phyloP scores from a whole-genome alignment of 2,888 invertebrate species.

The Barypeithes pellucidus region DNA sequence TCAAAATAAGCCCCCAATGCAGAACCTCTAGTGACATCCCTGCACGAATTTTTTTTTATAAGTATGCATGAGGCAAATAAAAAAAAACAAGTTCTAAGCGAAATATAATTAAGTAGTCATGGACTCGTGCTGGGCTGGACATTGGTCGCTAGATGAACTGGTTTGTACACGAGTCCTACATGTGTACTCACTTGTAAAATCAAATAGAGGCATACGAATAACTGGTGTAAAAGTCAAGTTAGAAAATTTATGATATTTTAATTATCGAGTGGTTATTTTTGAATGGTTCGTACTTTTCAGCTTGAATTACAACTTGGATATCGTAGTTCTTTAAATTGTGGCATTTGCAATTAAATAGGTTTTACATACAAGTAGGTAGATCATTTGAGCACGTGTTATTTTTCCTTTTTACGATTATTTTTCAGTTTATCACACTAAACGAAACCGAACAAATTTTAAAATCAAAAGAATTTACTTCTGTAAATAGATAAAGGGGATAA shows the following conservation, averaged over 20 bases:
- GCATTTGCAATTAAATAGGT: too few species aligned
- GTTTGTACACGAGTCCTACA: constrained; percentile 55
- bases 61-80: constrained; percentile 19
- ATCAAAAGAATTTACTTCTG: too few species aligned
- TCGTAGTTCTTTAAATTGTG: too few species aligned
- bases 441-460: too few species aligned
- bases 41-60: too few species aligned
- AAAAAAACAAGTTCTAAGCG: constrained; percentile 54
- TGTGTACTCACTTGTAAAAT: constrained; percentile 61
- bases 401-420: too few species aligned
- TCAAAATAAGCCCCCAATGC: too few species aligned
- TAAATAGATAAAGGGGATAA: too few species aligned
- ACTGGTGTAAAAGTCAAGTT: constrained; percentile 45
- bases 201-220: constrained; percentile 48
- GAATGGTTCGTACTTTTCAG: not conserved
- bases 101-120: constrained; percentile 61
- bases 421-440: too few species aligned
- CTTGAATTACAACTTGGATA: not conserved
- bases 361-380: too few species aligned
- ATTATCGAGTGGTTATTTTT: constrained; percentile 33
- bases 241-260: constrained; percentile 53
- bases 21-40: too few species aligned
- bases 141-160: constrained; percentile 59
- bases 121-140: constrained; percentile 64
- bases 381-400: too few species aligned